Evolutionary conservation across 2,797 vertebrate genomes (phyloP).

Genomic region (Hemibagrus guttatus): DNA sequence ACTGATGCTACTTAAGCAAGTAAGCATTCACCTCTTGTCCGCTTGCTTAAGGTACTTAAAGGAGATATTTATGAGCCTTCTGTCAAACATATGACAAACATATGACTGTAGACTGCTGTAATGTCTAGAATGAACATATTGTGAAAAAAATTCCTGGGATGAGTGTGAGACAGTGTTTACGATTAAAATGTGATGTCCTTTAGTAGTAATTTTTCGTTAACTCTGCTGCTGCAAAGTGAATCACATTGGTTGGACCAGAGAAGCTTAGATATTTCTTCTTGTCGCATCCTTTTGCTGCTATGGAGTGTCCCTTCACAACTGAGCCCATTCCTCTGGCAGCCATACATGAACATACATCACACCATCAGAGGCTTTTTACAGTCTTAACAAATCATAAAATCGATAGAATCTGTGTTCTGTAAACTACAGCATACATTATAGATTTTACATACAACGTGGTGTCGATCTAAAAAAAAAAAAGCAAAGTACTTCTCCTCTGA

Average conservation of each 20-base stretch:
- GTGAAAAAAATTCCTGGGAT: neutral
- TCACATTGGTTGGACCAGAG: neutral
- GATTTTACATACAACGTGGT: neutral
- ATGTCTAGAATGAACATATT: neutral
- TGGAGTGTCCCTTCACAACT: neutral
- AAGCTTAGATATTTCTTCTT: neutral
- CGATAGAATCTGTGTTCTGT: conserved; percentile 18
- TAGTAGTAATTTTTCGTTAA: neutral
- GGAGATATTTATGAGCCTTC: neutral
- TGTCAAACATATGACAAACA: neutral
- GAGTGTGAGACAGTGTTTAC: neutral
- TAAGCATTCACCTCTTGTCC: neutral
- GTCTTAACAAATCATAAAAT: conserved; percentile 8
- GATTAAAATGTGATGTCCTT: neutral
- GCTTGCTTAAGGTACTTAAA: neutral
- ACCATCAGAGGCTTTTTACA: neutral
- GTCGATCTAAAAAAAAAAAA: neutral
- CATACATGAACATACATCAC: neutral
- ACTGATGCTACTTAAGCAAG: conserved; percentile 4
- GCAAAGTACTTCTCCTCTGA: neutral
- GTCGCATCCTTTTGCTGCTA: neutral
- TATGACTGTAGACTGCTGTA: neutral
- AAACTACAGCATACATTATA: neutral
- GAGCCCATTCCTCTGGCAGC: neutral
- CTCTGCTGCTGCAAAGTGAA: neutral